Base-by-base conservation (phyloP, 2,113 vertebrate species). In the Oncorhynchus kisutch region DNA sequence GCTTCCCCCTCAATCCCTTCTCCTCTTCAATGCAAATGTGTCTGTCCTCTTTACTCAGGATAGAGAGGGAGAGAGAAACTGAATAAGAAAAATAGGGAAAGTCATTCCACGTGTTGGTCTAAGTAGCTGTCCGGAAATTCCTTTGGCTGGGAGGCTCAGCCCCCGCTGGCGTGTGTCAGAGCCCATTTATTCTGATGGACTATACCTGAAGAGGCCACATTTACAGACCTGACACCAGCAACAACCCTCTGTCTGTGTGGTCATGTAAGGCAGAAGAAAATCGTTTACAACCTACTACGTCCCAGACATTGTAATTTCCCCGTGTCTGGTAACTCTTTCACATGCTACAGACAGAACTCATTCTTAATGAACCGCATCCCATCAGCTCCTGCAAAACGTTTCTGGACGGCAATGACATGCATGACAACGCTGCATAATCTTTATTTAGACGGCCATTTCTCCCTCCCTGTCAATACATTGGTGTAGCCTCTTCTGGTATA, bases 401-500 rank as follows among this genome's bases (percentile, higher is more conserved):
- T 59, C 48, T 51, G 31, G 59, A 12, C 24, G 2, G 5, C 16
- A 27, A 49, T 16, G 31, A 59, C 66, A 24, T 49, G 74, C 54
- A 20, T 29, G 74, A 51, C 72, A 64, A 39, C 2, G 39, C 39
- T 39, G 45, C 59, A 67, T 22, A 57, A 4, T 49, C 34, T 48
- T 39, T 39, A 9, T 39, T 39, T 9, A 39, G 39, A 39, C 39
- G 39, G 7, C 39, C 34, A 22, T 1, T 1, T n/a, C 49, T 65
- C 71, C 78, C 71, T 79, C 74, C 34, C n/a, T 70, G 51, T 90
- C 84, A 74, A 81, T 90, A 77, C 73, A 70, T 86, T 2, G 77
- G 84, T 59, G 71, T 85, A 14, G 59, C 72, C 74, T 88, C 72
- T 83, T 76, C 81, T 79, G 78, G 72, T 85, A 78, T 84, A 79